Evolutionary conservation across 2,113 vertebrate genomes (phyloP).

Genomic region (Polypterus senegalus): DNA sequence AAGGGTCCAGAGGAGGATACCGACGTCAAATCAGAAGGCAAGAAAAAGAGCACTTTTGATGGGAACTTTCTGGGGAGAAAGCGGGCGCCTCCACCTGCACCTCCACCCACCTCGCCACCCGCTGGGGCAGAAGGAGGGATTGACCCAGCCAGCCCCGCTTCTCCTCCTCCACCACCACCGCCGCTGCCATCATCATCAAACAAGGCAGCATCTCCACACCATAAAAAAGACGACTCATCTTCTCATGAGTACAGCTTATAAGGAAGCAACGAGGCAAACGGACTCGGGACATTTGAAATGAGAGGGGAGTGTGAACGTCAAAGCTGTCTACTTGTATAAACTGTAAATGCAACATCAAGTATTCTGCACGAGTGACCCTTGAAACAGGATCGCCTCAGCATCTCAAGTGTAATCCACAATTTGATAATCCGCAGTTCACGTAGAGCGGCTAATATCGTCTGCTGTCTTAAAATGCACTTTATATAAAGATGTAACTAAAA

Average conservation of each 20-base stretch:
- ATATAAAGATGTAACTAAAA: too few relatives aligned
- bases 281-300: too few relatives aligned
- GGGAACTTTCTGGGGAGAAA: slow-evolving; percentile 73
- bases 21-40: slow-evolving; percentile 48
- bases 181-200: slow-evolving; percentile 45
- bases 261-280: slow-evolving; percentile 14
- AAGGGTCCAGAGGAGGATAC: slow-evolving; percentile 60
- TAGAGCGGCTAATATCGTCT: too few relatives aligned
- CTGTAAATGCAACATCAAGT: too few relatives aligned
- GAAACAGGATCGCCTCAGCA: too few relatives aligned
- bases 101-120: slow-evolving; percentile 57
- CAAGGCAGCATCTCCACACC: slow-evolving; percentile 71
- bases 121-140: slow-evolving; percentile 62
- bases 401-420: too few relatives aligned
- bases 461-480: too few relatives aligned
- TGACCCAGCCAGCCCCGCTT: slow-evolving; percentile 68
- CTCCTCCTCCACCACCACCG: slow-evolving; percentile 57
- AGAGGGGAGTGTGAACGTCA: too few relatives aligned
- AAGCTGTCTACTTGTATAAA: too few relatives aligned
- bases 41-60: slow-evolving; percentile 71
- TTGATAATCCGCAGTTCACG: too few relatives aligned
- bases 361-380: too few relatives aligned
- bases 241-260: slow-evolving; percentile 71
- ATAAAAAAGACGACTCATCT: slow-evolving; percentile 64
- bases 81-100: slow-evolving; percentile 50